phyloP scores from a whole-genome alignment of 2,113 vertebrate species.

The Nestor notabilis region DNA sequence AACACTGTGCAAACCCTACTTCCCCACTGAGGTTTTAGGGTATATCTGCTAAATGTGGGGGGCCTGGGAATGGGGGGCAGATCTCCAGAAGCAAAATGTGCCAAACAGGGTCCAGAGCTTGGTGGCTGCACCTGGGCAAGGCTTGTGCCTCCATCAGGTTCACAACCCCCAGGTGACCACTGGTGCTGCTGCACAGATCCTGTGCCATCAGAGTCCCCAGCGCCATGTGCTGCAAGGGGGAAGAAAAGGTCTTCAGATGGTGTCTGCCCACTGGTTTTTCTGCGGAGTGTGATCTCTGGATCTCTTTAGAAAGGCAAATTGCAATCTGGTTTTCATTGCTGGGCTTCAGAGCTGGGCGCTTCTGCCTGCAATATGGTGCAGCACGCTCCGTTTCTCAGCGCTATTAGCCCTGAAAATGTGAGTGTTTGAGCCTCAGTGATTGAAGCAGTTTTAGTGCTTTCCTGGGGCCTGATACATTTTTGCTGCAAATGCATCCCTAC shows the following conservation, averaged over 20 bases:
- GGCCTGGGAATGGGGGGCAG: neutral
- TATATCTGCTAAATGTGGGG: neutral
- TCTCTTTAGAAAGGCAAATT: neutral
- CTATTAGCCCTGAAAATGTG: neutral
- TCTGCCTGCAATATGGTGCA: neutral
- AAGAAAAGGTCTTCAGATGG: neutral
- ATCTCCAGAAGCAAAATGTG: neutral
- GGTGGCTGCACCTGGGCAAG: neutral
- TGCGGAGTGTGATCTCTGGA: neutral
- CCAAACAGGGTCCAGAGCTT: neutral
- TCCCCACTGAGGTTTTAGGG: neutral
- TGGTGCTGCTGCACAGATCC: neutral
- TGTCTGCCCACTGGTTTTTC: neutral
- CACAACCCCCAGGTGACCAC: accelerated
- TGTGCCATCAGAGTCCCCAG: neutral
- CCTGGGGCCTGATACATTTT: neutral
- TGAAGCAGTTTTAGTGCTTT: neutral
- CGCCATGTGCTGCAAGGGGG: neutral
- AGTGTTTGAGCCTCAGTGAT: neutral
- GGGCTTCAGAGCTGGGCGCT: neutral
- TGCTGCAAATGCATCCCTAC: neutral
- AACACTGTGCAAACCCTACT: neutral
- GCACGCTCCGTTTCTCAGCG: neutral
- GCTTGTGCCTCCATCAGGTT: neutral
- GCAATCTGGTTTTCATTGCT: neutral